Evolutionary conservation across 2,888 invertebrate genomes (phyloP).

Genomic region (Isoperla grammatica): DNA sequence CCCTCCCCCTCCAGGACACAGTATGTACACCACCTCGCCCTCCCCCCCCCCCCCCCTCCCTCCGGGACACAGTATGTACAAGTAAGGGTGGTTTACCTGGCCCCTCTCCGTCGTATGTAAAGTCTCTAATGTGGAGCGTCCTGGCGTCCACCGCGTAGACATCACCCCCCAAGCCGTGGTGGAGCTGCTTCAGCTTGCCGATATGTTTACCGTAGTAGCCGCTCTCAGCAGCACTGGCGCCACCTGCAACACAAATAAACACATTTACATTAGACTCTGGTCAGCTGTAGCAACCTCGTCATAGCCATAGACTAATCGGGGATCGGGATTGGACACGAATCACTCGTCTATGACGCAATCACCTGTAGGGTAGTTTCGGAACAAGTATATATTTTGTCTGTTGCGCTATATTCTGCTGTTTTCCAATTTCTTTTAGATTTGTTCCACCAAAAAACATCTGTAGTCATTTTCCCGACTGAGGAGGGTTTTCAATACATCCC

Average conservation of each 20-base stretch:
- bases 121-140: slow-evolving; percentile 80
- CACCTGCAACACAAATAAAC: slow-evolving; percentile 5
- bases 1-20: too few species aligned
- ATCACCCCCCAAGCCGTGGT: slow-evolving; percentile 79
- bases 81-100: slow-evolving; percentile 68
- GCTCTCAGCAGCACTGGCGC: slow-evolving; percentile 20
- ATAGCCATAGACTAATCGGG: neutral
- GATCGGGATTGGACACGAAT: neutral
- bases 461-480: too few species aligned
- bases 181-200: slow-evolving; percentile 69
- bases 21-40: too few species aligned
- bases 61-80: too few species aligned
- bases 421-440: too few species aligned
- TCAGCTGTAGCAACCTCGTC: neutral
- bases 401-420: too few species aligned
- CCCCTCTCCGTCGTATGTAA: slow-evolving; percentile 86
- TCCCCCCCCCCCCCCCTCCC: too few species aligned
- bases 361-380: too few species aligned
- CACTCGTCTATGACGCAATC: too few species aligned
- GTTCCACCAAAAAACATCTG: too few species aligned
- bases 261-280: neutral
- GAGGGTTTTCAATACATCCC: too few species aligned
- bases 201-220: slow-evolving; percentile 70
- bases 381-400: too few species aligned
- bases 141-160: slow-evolving; percentile 85